phyloP scores from a whole-genome alignment of 2,888 invertebrate species.

The Leucania comma region DNA sequence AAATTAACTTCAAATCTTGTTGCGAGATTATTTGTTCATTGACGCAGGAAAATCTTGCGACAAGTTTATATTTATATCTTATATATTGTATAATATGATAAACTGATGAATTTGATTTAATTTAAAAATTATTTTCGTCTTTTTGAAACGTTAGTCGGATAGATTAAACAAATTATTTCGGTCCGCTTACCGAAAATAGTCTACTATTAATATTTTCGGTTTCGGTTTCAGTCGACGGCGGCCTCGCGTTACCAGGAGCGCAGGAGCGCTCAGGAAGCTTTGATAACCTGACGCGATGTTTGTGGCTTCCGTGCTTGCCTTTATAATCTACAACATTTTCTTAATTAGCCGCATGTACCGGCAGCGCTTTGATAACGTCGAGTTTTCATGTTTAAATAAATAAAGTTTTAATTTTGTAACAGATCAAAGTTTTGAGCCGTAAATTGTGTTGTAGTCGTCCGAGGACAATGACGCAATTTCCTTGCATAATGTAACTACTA shows the following conservation, averaged over 20 bases:
- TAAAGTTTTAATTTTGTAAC: slow-evolving; percentile 32
- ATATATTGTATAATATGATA: no score
- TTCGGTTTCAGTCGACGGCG: not conserved
- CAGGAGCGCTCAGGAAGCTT: slow-evolving; percentile 18
- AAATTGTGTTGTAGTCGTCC: not conserved
- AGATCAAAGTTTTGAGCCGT: not conserved
- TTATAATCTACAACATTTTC: slow-evolving; percentile 33
- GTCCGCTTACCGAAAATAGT: not conserved
- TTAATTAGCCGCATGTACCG: slow-evolving; percentile 45
- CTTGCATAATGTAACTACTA: not conserved
- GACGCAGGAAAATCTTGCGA: no score
- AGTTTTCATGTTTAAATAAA: slow-evolving; percentile 28
- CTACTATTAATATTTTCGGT: slow-evolving; percentile 9
- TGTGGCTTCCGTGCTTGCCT: slow-evolving; percentile 10
- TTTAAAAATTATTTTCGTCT: no score
- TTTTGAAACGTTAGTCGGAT: not conserved
- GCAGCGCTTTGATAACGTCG: slow-evolving; percentile 29
- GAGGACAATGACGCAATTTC: slow-evolving; percentile 2
- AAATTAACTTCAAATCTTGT: no score
- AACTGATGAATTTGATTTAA: no score
- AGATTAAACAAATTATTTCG: not conserved
- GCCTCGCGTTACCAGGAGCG: slow-evolving; percentile 22
- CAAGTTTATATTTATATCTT: no score
- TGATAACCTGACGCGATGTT: slow-evolving; percentile 30
- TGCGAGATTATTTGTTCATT: no score